A percentile compares a stretch with the other conserved stretches of the same genome.
Conservation (phyloP, 2,113 vertebrate species). For the Machaerirhynchus nigripectus region DNA sequence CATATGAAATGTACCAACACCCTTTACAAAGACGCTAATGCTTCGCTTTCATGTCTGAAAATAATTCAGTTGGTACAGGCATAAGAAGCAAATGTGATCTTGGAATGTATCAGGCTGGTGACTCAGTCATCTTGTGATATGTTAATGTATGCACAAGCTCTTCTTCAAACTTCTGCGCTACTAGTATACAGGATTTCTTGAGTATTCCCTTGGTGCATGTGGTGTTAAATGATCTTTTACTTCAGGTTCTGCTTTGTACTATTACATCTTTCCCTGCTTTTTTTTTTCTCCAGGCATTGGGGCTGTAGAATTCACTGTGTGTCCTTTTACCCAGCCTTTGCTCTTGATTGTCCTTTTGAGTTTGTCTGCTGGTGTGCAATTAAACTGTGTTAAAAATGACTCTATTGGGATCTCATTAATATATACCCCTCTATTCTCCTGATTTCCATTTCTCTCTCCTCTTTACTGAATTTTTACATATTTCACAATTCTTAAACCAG, state of each 20-base stretch:
- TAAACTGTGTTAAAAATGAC: not conserved
- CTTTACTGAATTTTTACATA: not conserved
- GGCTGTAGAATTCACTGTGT: not conserved
- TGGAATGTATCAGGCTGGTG: conserved; percentile 51
- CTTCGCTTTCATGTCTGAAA: conserved; percentile 33
- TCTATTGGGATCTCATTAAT: not conserved
- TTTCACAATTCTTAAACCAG: not conserved
- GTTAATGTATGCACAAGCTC: conserved; percentile 44
- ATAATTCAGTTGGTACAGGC: conserved; percentile 43
- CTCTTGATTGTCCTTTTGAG: not conserved
- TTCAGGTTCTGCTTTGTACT: not conserved
- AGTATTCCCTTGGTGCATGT: not conserved
- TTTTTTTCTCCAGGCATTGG: not conserved
- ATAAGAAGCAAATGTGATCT: conserved; percentile 46
- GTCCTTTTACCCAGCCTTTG: not conserved
- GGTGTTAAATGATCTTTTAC: not conserved
- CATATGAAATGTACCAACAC: conserved; percentile 24
- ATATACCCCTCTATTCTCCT: not conserved
- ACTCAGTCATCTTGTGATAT: conserved; percentile 61
- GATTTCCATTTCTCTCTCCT: not conserved
- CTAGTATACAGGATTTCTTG: not conserved
- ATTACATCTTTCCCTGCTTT: not conserved
- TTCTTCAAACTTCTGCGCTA: not conserved
- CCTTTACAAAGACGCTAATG: not conserved
- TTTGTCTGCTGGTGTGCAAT: not conserved